Base-by-base conservation (phyloP, 2,888 invertebrate genomes). In the Cheiracanthium punctorium region DNA sequence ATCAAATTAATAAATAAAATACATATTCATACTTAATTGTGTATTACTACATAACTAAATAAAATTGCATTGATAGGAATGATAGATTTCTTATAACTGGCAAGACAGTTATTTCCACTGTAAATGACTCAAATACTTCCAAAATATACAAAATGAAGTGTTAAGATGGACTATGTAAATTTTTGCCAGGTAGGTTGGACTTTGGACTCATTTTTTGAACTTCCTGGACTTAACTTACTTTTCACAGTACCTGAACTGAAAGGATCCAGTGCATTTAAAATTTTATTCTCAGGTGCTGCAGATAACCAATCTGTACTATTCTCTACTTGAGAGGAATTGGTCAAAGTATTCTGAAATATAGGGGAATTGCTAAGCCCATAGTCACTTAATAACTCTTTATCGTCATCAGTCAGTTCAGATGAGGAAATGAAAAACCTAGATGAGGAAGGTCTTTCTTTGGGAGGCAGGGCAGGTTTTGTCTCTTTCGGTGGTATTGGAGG, bases 101-200 rank as follows among this genome's bases (percentile, higher is more conserved):
- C n/a, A n/a, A n/a, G n/a, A n/a, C n/a, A n/a, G n/a, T n/a, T n/a
- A n/a, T n/a, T n/a, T n/a, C n/a, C n/a, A n/a, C n/a, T n/a, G n/a
- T n/a, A n/a, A n/a, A n/a, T n/a, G n/a, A n/a, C n/a, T n/a, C n/a
- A n/a, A n/a, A n/a, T n/a, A n/a, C n/a, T n/a, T n/a, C n/a, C n/a
- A 37, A 37, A 37, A 37, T 37, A 7, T 37, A 37, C 4, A 7
- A 37, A 37, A 37, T 37, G 10, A 37, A 37, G 10, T 37, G 10
- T 37, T 37, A 7, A 37, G 7, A 37, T 4, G 37, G 37, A 58
- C 12, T 5, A 85, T 32, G 74, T 80, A 70, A 85, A 85, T 20
- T 85, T 85, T 52, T 85, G 84, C 84, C 84, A 85, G 4, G 84
- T 80, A 1, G 84, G 84, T 14, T 85, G 79, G 24, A 69, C 28